These are phyloP conservation scores for Semibalanus balanoides DNA, from an alignment of 1,140 invertebrate genomes.

Conservation along the genomic window DNA sequence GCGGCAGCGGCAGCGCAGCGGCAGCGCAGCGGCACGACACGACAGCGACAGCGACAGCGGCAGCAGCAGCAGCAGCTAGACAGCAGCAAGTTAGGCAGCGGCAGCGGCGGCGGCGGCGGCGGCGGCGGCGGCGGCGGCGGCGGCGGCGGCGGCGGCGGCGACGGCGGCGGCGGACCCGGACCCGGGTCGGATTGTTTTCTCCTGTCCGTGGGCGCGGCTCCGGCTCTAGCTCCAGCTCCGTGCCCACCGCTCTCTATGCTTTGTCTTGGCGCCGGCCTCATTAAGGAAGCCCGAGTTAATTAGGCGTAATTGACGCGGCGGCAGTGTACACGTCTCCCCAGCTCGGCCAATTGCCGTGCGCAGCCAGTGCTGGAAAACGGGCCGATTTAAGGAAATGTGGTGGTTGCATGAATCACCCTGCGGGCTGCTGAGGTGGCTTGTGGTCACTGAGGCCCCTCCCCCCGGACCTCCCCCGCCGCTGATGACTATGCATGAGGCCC, in stretches of 20 bases:
- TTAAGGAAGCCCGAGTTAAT: constrained; percentile 1
- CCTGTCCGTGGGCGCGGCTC: too few relatives aligned
- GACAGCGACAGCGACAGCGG: too few relatives aligned
- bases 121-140: too few relatives aligned
- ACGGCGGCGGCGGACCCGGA: too few relatives aligned
- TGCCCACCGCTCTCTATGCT: background rate
- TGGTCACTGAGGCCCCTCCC: background rate
- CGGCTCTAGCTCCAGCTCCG: too few relatives aligned
- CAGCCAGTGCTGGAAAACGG: background rate
- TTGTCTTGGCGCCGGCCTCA: background rate
- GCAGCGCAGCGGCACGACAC: too few relatives aligned
- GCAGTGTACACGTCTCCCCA: background rate
- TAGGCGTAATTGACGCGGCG: background rate
- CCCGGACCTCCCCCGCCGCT: background rate
- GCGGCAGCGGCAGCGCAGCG: too few relatives aligned
- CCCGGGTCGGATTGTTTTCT: too few relatives aligned
- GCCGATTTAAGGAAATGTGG: background rate
- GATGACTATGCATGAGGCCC: background rate
- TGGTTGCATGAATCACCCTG: background rate
- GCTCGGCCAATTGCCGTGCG: background rate
- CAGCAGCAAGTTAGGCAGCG: too few relatives aligned
- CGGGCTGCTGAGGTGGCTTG: background rate
- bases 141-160: too few relatives aligned
- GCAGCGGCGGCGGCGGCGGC: too few relatives aligned
- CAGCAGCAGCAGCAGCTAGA: too few relatives aligned